A percentile compares a stretch with the other conserved stretches of the same genome.
phyloP scores from a whole-genome alignment of 2,888 invertebrate genomes.

The Leucoma salicis region DNA sequence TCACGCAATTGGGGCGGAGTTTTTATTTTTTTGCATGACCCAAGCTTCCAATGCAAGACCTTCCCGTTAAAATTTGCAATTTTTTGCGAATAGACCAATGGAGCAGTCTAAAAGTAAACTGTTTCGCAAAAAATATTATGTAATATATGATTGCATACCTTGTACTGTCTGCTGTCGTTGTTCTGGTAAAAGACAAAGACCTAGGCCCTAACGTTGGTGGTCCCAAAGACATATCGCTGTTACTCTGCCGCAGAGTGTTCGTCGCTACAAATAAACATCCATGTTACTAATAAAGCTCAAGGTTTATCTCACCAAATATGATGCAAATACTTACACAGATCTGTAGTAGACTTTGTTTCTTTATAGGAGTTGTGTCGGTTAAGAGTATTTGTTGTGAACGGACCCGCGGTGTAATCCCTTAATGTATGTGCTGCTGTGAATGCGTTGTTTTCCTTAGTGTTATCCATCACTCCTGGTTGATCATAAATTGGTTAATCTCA shows the following conservation, averaged over 20 bases:
- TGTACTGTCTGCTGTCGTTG: constrained; percentile 49
- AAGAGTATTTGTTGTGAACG: constrained; percentile 54
- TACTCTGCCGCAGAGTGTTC: constrained; percentile 65
- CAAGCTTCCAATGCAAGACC: too few species aligned
- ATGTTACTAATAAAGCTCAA: neutral
- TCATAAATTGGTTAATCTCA: neutral
- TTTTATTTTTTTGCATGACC: too few species aligned
- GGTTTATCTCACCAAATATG: neutral
- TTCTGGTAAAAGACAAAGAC: constrained; percentile 71
- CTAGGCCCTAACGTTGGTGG: constrained; percentile 70
- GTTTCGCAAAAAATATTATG: too few species aligned
- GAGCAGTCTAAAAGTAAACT: too few species aligned
- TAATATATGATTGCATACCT: constrained; percentile 59
- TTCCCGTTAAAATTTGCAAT: too few species aligned
- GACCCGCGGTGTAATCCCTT: constrained; percentile 58
- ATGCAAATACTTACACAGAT: constrained; percentile 56
- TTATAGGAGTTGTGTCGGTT: constrained; percentile 76
- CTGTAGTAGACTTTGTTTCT: constrained; percentile 66
- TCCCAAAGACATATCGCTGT: constrained; percentile 70
- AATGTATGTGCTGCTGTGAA: constrained; percentile 46
- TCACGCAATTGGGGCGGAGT: too few species aligned
- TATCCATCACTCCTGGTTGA: constrained; percentile 56
- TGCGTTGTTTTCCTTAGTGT: constrained; percentile 57
- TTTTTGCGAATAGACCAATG: too few species aligned
- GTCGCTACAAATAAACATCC: constrained; percentile 42